These are phyloP conservation scores for Agonopterix alstromeriana DNA, from an alignment of 2,888 invertebrate genomes.

Conservation along the genomic window DNA sequence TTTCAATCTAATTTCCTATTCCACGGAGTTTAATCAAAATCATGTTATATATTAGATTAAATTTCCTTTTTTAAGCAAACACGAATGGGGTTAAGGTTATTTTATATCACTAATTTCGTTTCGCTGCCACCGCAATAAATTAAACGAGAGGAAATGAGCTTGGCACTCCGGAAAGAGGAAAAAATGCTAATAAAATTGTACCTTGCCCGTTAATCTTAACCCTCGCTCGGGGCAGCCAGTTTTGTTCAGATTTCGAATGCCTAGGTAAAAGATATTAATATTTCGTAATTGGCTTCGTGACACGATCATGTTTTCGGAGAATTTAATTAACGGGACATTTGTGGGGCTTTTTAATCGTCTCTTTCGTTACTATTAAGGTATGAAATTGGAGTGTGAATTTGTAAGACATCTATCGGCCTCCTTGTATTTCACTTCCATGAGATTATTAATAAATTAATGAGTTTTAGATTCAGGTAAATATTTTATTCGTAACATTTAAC, in stretches of 20 bases:
- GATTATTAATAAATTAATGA: too few relatives aligned
- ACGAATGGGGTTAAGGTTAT: conserved; percentile 44
- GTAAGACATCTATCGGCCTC: too few relatives aligned
- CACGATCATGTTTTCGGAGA: not conserved
- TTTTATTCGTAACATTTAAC: too few relatives aligned
- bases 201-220: conserved; percentile 66
- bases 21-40: conserved; percentile 31
- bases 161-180: conserved; percentile 59
- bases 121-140: conserved; percentile 57
- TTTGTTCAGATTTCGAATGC: conserved; percentile 52
- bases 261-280: conserved; percentile 35
- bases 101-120: conserved; percentile 63
- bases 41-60: conserved; percentile 26
- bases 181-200: conserved; percentile 73
- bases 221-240: conserved; percentile 40
- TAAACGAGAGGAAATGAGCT: conserved; percentile 65
- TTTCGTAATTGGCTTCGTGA: conserved; percentile 17
- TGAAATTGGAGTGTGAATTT: too few relatives aligned
- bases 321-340: not conserved
- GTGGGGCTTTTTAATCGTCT: not conserved
- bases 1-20: not conserved
- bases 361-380: not conserved
- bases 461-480: too few relatives aligned
- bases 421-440: too few relatives aligned
- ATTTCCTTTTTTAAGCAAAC: conserved; percentile 38